These are phyloP conservation scores for Acrossocheilus wenchowensis DNA, from an alignment of 2,797 vertebrate genomes.

Conservation along the genomic window DNA sequence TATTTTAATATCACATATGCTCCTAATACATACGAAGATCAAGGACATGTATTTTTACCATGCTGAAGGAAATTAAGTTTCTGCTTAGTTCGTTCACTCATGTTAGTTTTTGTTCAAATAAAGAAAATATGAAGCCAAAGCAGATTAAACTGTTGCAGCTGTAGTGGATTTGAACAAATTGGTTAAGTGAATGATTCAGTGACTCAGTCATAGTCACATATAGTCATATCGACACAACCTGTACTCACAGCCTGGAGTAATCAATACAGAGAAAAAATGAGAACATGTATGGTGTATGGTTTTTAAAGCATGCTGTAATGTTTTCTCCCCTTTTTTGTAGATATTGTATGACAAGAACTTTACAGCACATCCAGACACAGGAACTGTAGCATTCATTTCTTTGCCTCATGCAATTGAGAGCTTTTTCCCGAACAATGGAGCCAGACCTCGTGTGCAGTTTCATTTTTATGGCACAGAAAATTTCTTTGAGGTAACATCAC, in stretches of 20 bases:
- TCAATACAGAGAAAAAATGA: not conserved
- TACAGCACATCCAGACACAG: slow-evolving; percentile 61
- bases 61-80: not conserved
- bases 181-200: not conserved
- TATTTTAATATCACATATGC: not conserved
- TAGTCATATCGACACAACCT: not conserved
- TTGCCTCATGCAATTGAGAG: slow-evolving; percentile 77
- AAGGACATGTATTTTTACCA: not conserved
- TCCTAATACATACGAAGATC: not conserved
- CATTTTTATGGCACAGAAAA: slow-evolving; percentile 82
- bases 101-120: not conserved
- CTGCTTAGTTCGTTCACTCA: not conserved
- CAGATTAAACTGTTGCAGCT: not conserved
- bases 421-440: slow-evolving; percentile 65
- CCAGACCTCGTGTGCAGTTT: slow-evolving; percentile 84
- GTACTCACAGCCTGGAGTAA: not conserved
- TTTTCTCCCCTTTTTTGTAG: slow-evolving; percentile 68
- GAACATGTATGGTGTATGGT: not conserved
- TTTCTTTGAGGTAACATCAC: slow-evolving; percentile 85
- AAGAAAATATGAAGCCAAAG: not conserved
- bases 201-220: not conserved
- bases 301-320: not conserved
- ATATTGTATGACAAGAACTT: slow-evolving; percentile 73
- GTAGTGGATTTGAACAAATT: not conserved
- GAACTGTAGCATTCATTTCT: slow-evolving; percentile 77